A percentile compares a stretch with the other conserved stretches of the same genome.
phyloP scores from a whole-genome alignment of 1,140 invertebrate species.

The Tetranychus urticae region DNA sequence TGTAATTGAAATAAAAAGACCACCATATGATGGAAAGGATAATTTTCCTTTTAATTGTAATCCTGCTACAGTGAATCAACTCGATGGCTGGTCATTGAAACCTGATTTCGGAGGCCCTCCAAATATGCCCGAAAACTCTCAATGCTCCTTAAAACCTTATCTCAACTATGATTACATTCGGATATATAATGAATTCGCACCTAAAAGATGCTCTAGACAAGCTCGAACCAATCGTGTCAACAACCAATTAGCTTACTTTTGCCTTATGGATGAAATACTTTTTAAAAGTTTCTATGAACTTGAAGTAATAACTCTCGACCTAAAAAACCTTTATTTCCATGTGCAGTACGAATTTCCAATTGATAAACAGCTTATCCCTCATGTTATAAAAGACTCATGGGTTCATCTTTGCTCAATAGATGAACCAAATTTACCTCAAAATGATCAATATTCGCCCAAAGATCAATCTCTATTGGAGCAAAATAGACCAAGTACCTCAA shows the following conservation, averaged over 20 bases:
- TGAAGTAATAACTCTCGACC: background rate
- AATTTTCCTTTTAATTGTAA: background rate
- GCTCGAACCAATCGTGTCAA: background rate
- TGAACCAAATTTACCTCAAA: background rate
- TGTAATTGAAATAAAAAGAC: slow-evolving; percentile 4
- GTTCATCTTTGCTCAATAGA: slow-evolving; percentile 3
- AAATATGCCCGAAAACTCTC: background rate
- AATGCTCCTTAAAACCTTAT: background rate
- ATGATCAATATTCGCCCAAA: too few relatives aligned
- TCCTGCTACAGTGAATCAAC: background rate
- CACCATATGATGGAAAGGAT: background rate
- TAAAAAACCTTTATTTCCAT: slow-evolving; percentile 2
- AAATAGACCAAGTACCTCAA: background rate
- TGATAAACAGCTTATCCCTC: background rate
- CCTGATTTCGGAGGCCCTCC: background rate
- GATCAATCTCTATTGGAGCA: background rate
- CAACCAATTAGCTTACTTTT: background rate
- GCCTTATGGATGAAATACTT: background rate
- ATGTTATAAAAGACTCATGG: slow-evolving; percentile 7
- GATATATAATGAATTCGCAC: background rate
- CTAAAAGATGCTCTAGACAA: too few relatives aligned
- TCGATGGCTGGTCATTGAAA: background rate
- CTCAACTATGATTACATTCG: background rate
- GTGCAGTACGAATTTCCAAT: background rate
- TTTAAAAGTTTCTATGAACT: background rate